Evolutionary conservation across 2,888 invertebrate species (phyloP), one percentile per base, ranked within the genome.

Genomic region (Barypeithes pellucidus): DNA sequence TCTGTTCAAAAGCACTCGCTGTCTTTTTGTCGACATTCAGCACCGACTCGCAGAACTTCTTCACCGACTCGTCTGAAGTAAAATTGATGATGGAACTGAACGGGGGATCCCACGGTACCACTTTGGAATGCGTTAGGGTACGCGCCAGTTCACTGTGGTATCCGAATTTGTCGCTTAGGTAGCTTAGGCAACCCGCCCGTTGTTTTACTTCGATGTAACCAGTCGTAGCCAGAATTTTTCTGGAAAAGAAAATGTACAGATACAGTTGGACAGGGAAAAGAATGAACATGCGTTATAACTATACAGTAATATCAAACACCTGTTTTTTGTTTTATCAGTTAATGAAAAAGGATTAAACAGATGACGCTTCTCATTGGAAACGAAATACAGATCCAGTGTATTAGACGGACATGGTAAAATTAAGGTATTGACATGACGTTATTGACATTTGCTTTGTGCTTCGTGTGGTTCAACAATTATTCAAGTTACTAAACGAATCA

Each of bases 101-200:
- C 0, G 88, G 86, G 0, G 89, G 89, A 16, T 91, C 89, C 94
- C 94, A 94, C 0, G 92, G 89, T 79, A 90, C 89, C 60, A 90
- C 86, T 74, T 89, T 89, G 79, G 94, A 93, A 33, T 93, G 90
- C 0, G 95, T 95, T n/a, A 95, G 85, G 0, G 94, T 92, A 80
- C 93, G 92, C 0, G 95, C 94, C 61, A 95, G 87, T 67, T 95
- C 89, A 77, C 93, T 94, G 82, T 92, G 91, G 82, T 93, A 92
- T 1, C 95, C 94, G 80, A 91, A 88, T 0, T 96, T 96, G 87
- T 97, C 97, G 84, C 94, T 94, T 16, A 91, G 86, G 85, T 97
- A 95, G 0, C 96, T 94, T 7, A 97, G 88, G 81, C 95, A 95
- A 11, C 97, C 97, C 1, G 95, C 95, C 78, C 94, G 90, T 82